phyloP scores from a whole-genome alignment of 1,140 invertebrate species.

The Dreissena rostriformis region DNA sequence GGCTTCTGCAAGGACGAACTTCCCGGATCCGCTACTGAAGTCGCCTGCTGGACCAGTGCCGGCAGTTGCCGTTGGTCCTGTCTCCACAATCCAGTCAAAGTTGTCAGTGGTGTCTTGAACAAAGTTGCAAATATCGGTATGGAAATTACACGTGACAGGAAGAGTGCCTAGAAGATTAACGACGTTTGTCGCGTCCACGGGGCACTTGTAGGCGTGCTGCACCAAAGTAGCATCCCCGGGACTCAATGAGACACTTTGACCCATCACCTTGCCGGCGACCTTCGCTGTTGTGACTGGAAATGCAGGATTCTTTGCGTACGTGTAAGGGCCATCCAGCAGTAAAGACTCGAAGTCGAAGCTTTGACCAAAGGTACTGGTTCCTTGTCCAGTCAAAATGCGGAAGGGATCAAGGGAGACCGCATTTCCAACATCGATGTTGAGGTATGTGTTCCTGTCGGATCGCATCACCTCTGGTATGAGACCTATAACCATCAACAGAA shows the following conservation, averaged over 20 bases:
- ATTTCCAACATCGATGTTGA: constrained; percentile 22
- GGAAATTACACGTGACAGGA: constrained; percentile 56
- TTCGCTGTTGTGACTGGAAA: constrained; percentile 24
- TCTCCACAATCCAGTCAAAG: constrained; percentile 69
- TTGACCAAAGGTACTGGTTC: constrained; percentile 20
- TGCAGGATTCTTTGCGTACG: constrained; percentile 13
- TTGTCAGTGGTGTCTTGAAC: constrained; percentile 67
- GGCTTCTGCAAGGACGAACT: constrained; percentile 15
- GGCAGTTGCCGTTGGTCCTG: constrained; percentile 58
- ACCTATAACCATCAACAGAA: constrained; percentile 26
- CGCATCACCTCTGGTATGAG: constrained; percentile 35
- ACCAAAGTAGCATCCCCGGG: constrained; percentile 16
- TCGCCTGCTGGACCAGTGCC: constrained; percentile 72
- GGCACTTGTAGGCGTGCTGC: constrained; percentile 21
- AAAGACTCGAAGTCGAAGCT: constrained; percentile 23
- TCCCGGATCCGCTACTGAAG: constrained; percentile 43
- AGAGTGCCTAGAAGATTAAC: constrained; percentile 2
- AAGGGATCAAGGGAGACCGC: constrained; percentile 4
- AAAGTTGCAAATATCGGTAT: constrained; percentile 62
- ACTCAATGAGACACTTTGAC: constrained; percentile 18
- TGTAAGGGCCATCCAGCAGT: constrained; percentile 16
- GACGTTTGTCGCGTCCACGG: constrained; percentile 11
- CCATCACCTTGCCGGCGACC: constrained; percentile 26
- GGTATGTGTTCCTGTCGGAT: constrained; percentile 20
- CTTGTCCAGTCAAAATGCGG: constrained; percentile 20